Evolutionary conservation across 2,797 vertebrate species (phyloP).

Genomic region (Macrochelys suwanniensis): DNA sequence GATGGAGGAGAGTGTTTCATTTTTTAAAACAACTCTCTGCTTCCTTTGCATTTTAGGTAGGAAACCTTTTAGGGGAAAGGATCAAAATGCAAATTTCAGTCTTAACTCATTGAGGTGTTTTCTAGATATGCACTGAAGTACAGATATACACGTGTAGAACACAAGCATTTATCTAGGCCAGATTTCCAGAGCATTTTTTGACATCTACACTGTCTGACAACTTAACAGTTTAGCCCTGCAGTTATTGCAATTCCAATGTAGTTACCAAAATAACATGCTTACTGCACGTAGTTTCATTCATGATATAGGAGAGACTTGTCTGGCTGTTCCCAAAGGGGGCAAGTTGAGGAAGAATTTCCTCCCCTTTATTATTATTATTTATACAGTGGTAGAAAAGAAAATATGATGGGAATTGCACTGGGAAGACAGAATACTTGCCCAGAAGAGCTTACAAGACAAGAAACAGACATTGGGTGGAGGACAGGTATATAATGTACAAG

Average conservation of each 20-base stretch:
- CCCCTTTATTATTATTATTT: neutral
- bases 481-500: neutral
- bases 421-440: neutral
- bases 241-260: constrained; percentile 2
- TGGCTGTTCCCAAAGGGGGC: neutral
- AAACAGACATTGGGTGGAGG: neutral
- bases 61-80: neutral
- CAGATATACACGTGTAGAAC: neutral
- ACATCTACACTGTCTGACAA: neutral
- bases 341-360: neutral
- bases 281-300: neutral
- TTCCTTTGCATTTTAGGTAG: neutral
- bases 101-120: neutral
- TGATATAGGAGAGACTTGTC: neutral
- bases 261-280: neutral
- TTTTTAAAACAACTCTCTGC: neutral
- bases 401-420: neutral
- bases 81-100: neutral
- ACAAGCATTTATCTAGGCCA: neutral
- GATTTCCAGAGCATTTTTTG: neutral
- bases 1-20: neutral
- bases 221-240: neutral
- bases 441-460: neutral
- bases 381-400: neutral
- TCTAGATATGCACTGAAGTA: neutral